Conservation (phyloP, 2,888 invertebrate species). For the Philaethria dido region DNA sequence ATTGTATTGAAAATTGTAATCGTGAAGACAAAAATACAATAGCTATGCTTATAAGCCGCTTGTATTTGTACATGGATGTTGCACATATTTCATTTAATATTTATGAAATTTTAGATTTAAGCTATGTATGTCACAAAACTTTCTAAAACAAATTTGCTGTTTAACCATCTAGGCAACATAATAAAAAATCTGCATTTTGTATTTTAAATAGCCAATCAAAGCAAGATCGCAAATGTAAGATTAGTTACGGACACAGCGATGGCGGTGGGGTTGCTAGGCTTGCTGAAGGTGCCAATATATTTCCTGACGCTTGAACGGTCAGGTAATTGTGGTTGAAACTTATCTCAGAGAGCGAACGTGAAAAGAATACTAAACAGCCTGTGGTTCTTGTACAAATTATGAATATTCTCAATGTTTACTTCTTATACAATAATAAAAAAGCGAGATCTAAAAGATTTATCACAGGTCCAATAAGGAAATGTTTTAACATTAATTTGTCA, state of each 20-base stretch:
- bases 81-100: constrained; percentile 1
- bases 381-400: constrained; percentile 76
- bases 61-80: background rate
- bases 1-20: too few species aligned
- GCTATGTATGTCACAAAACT: too few species aligned
- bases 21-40: background rate
- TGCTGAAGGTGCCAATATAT: constrained; percentile 81
- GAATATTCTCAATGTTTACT: constrained; percentile 57
- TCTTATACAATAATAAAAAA: constrained; percentile 44
- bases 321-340: constrained; percentile 84
- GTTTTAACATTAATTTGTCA: background rate
- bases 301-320: constrained; percentile 84
- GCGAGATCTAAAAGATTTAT: too few species aligned
- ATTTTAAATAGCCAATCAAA: constrained; percentile 41
- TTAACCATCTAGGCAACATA: too few species aligned
- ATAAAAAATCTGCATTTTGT: constrained; percentile 3
- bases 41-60: background rate
- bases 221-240: constrained; percentile 65
- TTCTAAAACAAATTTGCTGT: too few species aligned
- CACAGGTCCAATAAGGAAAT: background rate
- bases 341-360: constrained; percentile 84
- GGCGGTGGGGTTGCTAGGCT: constrained; percentile 51
- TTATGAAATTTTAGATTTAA: too few species aligned
- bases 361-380: constrained; percentile 80
- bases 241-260: constrained; percentile 54